Conservation (phyloP, 2,888 invertebrate species). For the Dioctria linearis region DNA sequence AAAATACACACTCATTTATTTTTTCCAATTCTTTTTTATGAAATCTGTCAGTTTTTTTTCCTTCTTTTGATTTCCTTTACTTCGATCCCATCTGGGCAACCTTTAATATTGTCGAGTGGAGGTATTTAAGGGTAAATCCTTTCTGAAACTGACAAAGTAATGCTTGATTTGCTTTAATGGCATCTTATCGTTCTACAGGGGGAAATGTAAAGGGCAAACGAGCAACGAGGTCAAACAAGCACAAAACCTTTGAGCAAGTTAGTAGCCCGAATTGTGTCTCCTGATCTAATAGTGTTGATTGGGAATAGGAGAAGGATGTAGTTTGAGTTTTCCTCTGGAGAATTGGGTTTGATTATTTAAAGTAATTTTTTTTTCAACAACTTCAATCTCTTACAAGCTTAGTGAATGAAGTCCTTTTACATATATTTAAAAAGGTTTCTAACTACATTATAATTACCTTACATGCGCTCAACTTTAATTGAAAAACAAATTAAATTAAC, state of each 20-base stretch:
- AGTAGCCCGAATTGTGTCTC: constrained; percentile 26
- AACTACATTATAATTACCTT: too few relatives aligned
- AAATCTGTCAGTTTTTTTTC: constrained; percentile 46
- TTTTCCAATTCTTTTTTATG: constrained; percentile 56
- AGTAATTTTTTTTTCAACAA: constrained; percentile 3
- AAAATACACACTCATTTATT: constrained; percentile 56
- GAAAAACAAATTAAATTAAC: too few relatives aligned
- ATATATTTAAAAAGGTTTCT: too few relatives aligned
- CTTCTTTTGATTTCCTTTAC: constrained; percentile 44
- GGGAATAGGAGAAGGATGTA: constrained; percentile 32
- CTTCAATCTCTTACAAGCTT: not conserved
- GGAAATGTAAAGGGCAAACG: constrained; percentile 32
- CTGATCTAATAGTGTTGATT: constrained; percentile 45
- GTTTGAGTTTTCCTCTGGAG: constrained; percentile 7
- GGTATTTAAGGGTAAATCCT: constrained; percentile 58
- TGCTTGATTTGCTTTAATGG: constrained; percentile 58
- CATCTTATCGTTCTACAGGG: constrained; percentile 54
- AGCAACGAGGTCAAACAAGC: constrained; percentile 43
- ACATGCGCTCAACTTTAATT: too few relatives aligned
- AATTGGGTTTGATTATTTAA: constrained; percentile 10
- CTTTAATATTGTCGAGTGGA: constrained; percentile 57
- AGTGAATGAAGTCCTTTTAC: too few relatives aligned
- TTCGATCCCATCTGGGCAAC: constrained; percentile 55
- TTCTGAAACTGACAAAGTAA: constrained; percentile 58
- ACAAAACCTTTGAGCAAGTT: constrained; percentile 35